Evolutionary conservation across 2,797 vertebrate genomes (phyloP).

Genomic region (Podargus strigoides): DNA sequence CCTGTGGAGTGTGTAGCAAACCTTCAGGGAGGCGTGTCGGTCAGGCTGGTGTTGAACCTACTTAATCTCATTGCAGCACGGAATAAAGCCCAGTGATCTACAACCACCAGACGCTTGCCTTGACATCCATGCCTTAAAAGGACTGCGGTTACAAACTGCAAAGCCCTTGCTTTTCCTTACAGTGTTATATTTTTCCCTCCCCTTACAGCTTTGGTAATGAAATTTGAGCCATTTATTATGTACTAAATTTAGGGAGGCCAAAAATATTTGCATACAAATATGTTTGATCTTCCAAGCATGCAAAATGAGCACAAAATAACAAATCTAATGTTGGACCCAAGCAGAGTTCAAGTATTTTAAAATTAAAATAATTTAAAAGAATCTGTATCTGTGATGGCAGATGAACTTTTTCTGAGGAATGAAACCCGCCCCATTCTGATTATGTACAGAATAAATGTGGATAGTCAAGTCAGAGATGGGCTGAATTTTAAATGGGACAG

Average conservation of each 20-base stretch:
- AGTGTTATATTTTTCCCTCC: background rate
- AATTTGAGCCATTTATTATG: background rate
- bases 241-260: background rate
- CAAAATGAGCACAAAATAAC: constrained; percentile 3
- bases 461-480: background rate
- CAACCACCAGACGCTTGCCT: fast-evolving
- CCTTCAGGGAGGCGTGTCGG: background rate
- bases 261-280: constrained; percentile 45
- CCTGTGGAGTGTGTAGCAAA: fast-evolving
- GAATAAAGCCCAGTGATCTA: background rate
- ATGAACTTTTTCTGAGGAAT: background rate
- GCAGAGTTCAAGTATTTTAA: background rate
- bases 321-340: background rate
- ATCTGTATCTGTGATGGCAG: background rate
- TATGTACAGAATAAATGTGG: background rate
- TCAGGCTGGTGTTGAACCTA: background rate
- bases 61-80: background rate
- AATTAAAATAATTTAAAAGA: background rate
- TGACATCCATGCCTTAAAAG: background rate
- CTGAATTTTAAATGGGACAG: background rate
- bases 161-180: background rate
- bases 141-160: background rate
- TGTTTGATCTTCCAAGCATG: background rate
- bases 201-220: background rate
- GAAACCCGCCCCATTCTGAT: background rate